phyloP scores from a whole-genome alignment of 2,888 invertebrate species.

The Augochlorella aurata region DNA sequence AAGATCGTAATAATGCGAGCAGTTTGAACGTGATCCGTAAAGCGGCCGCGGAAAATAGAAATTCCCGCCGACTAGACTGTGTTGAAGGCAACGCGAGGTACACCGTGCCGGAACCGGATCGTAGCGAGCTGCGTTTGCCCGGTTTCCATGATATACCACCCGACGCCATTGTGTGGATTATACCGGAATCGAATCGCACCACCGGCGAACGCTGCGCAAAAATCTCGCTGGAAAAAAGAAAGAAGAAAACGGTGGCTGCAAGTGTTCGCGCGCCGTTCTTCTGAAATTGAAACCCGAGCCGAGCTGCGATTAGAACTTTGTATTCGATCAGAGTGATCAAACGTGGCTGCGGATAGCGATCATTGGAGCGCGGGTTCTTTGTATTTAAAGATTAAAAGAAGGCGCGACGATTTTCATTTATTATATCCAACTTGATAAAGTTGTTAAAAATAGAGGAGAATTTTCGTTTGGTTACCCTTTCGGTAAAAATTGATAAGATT shows the following conservation, averaged over 20 bases:
- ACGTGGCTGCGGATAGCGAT: too few species aligned
- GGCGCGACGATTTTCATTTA: too few species aligned
- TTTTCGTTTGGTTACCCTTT: too few species aligned
- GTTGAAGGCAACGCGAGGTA: not conserved
- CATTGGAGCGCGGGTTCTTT: too few species aligned
- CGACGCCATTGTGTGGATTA: constrained; percentile 6
- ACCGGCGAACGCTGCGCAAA: not conserved
- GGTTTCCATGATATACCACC: not conserved
- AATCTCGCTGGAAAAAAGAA: not conserved
- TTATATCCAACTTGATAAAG: too few species aligned
- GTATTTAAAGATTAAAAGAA: too few species aligned
- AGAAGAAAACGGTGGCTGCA: not conserved
- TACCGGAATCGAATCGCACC: not conserved
- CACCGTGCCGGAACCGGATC: not conserved
- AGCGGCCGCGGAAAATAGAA: constrained; percentile 14
- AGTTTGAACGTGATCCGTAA: constrained; percentile 24
- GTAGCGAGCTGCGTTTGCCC: not conserved
- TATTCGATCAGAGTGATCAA: too few species aligned
- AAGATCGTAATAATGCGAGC: not conserved
- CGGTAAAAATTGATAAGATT: too few species aligned
- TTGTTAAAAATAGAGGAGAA: too few species aligned
- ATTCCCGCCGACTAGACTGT: not conserved
- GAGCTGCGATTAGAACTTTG: not conserved
- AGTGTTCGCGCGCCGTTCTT: not conserved
- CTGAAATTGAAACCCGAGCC: not conserved